Evolutionary conservation across 2,888 invertebrate genomes (phyloP).

Genomic region (Xestia sexstrigata): DNA sequence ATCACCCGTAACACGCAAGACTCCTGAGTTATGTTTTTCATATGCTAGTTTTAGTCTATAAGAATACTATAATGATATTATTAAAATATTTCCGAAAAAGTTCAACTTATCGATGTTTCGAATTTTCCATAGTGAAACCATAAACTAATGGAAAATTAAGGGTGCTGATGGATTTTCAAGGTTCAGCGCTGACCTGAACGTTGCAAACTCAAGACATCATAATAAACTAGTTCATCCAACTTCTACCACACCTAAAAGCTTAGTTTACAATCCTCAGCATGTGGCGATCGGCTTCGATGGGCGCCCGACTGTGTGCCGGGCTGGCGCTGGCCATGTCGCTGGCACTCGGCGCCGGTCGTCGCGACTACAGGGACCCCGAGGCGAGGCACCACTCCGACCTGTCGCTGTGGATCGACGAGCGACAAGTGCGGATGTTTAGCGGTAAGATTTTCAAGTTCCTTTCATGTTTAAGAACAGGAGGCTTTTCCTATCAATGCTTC

Average conservation of each 20-base stretch:
- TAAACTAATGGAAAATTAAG: too few relatives aligned
- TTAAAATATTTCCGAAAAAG: background rate
- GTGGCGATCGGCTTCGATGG: constrained; percentile 83
- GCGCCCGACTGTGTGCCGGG: constrained; percentile 84
- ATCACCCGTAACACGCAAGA: background rate
- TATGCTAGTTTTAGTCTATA: background rate
- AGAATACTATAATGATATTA: background rate
- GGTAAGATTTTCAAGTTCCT: constrained; percentile 88
- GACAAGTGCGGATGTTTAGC: constrained; percentile 97
- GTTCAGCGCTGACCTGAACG: background rate
- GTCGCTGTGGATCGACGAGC: constrained; percentile 97
- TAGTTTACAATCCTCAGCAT: constrained; percentile 72
- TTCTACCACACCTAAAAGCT: constrained; percentile 32
- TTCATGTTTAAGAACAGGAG: background rate
- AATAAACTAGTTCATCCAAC: background rate
- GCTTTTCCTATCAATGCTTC: background rate
- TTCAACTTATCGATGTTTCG: too few relatives aligned
- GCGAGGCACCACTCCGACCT: constrained; percentile 90
- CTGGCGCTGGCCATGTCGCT: constrained; percentile 85
- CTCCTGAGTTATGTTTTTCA: background rate
- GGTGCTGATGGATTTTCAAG: background rate
- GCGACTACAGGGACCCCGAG: constrained; percentile 82
- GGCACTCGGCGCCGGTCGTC: constrained; percentile 82
- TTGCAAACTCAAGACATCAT: background rate
- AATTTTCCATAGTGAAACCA: too few relatives aligned